These are phyloP conservation scores for Eupithecia centaureata DNA, from an alignment of 2,888 invertebrate genomes.

Conservation along the genomic window DNA sequence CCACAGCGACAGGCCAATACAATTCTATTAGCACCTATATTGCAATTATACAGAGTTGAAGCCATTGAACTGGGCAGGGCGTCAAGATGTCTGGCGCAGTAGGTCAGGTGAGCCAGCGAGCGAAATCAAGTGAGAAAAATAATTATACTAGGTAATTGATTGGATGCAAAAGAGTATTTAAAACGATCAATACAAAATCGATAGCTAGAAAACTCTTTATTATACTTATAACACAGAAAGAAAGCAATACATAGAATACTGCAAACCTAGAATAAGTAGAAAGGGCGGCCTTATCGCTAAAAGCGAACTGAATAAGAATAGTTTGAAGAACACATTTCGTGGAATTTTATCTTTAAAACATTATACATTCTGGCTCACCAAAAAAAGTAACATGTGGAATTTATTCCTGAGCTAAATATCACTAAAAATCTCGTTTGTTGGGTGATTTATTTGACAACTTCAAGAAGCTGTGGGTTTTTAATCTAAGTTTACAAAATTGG, in stretches of 20 bases:
- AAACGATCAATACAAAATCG: not conserved
- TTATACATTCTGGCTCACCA: not conserved
- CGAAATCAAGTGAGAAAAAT: not conserved
- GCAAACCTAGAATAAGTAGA: too few species aligned
- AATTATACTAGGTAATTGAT: not conserved
- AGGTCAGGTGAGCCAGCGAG: conserved; percentile 16
- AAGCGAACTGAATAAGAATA: too few species aligned
- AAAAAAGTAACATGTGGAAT: not conserved
- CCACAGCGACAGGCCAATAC: conserved; percentile 11
- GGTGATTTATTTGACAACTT: conserved; percentile 21
- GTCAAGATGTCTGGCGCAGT: conserved; percentile 48
- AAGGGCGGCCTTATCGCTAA: too few species aligned
- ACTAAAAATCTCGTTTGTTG: not conserved
- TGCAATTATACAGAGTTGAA: conserved; percentile 16
- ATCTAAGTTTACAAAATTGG: conserved; percentile 22
- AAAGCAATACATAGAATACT: too few species aligned
- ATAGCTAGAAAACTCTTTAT: too few species aligned
- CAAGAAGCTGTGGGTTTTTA: conserved; percentile 20
- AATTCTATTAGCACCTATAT: conserved; percentile 21
- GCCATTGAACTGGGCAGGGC: conserved; percentile 29
- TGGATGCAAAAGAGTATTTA: not conserved
- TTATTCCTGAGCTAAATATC: not conserved
- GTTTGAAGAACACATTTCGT: not conserved
- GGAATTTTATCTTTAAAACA: not conserved
- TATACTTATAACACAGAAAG: too few species aligned